Evolutionary conservation across 2,888 invertebrate genomes (phyloP).

Genomic region (Lycophotia porphyrea): DNA sequence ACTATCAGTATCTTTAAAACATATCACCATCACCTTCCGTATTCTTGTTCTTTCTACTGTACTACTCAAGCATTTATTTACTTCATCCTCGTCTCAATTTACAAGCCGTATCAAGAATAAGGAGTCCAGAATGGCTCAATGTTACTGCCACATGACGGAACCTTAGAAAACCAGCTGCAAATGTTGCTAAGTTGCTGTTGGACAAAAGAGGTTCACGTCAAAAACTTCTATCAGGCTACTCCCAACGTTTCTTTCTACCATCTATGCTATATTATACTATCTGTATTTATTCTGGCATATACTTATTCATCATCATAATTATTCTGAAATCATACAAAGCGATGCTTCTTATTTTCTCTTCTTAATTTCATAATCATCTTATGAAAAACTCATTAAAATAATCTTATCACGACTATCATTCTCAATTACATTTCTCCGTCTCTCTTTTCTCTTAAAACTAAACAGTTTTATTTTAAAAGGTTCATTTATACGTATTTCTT

Average conservation of each 20-base stretch:
- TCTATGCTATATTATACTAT: background rate
- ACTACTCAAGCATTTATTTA: background rate
- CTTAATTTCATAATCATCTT: background rate
- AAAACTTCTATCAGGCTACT: background rate
- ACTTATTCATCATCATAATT: background rate
- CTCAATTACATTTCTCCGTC: background rate
- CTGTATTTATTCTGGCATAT: background rate
- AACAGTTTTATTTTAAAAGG: background rate
- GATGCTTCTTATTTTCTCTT: background rate
- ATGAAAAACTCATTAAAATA: background rate
- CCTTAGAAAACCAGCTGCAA: background rate
- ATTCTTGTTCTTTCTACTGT: background rate
- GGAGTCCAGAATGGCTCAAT: background rate
- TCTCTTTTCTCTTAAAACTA: background rate
- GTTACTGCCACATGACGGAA: background rate
- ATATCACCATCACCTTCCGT: background rate
- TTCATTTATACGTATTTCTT: background rate
- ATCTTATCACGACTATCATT: background rate
- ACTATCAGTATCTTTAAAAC: conserved; percentile 11
- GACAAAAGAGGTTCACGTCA: background rate
- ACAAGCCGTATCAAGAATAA: background rate
- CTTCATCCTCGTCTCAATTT: background rate
- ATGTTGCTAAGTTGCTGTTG: background rate
- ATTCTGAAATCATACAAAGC: background rate
- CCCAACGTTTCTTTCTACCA: background rate